phyloP scores from a whole-genome alignment of 2,888 invertebrate genomes.

The Schizotus pectinicornis region DNA sequence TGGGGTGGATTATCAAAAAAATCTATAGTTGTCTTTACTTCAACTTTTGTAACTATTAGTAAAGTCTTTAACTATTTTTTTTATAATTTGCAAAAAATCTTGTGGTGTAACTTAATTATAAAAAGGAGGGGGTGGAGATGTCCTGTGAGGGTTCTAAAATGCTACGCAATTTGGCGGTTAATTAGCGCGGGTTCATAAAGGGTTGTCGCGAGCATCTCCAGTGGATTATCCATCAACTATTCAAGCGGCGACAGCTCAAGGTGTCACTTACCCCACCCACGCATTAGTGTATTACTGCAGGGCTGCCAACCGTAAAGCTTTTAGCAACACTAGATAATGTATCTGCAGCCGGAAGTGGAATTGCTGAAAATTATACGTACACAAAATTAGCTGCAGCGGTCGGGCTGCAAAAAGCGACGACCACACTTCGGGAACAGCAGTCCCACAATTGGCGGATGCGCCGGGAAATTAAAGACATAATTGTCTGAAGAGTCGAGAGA shows the following conservation, averaged over 20 bases:
- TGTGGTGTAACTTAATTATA: too few species aligned
- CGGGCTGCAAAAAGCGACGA: too few species aligned
- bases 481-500: too few species aligned
- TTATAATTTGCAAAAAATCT: too few species aligned
- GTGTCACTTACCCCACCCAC: constrained; percentile 53
- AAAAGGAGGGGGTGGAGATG: too few species aligned
- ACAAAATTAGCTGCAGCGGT: not conserved
- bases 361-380: constrained; percentile 20
- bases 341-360: constrained; percentile 22
- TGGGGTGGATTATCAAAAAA: too few species aligned
- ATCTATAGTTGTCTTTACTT: too few species aligned
- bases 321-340: constrained; percentile 39
- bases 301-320: constrained; percentile 47
- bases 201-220: constrained; percentile 29
- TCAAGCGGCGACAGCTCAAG: constrained; percentile 51
- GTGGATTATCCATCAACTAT: constrained; percentile 54
- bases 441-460: constrained; percentile 5
- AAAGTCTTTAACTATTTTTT: too few species aligned
- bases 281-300: constrained; percentile 55
- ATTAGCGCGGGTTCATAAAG: constrained; percentile 19
- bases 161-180: too few species aligned
- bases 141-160: too few species aligned
- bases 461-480: not conserved
- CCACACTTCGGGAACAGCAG: too few species aligned
- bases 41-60: too few species aligned